A percentile compares a stretch with the other conserved stretches of the same genome.
phyloP scores from a whole-genome alignment of 2,888 invertebrate genomes.

The Tyria jacobaeae region DNA sequence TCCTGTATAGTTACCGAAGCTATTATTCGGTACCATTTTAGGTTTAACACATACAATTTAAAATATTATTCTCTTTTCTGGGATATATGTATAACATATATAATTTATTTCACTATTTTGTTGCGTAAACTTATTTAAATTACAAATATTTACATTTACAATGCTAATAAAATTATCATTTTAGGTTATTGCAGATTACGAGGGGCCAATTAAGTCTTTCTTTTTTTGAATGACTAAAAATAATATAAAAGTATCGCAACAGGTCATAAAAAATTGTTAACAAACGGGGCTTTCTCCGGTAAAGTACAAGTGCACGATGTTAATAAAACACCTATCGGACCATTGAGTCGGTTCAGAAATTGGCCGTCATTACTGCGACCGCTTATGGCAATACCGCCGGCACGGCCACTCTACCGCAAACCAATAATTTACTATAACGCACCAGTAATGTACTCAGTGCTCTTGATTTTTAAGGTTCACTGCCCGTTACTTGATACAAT shows the following conservation, averaged over 20 bases:
- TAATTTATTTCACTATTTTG: slow-evolving; percentile 12
- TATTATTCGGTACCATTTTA: neutral
- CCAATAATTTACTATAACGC: slow-evolving; percentile 68
- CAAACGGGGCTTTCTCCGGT: slow-evolving; percentile 44
- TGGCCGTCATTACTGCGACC: slow-evolving; percentile 69
- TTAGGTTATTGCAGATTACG: slow-evolving; percentile 30
- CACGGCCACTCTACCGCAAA: slow-evolving; percentile 60
- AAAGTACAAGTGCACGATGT: slow-evolving; percentile 32
- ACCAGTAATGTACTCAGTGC: slow-evolving; percentile 65
- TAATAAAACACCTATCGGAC: slow-evolving; percentile 54
- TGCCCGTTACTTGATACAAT: slow-evolving; percentile 42
- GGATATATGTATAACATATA: slow-evolving; percentile 3
- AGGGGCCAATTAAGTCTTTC: slow-evolving; percentile 19
- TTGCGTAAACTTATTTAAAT: slow-evolving; percentile 22
- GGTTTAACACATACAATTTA: neutral
- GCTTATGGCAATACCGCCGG: slow-evolving; percentile 62
- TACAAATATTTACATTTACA: slow-evolving; percentile 26
- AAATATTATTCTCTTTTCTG: neutral
- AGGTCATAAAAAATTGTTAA: slow-evolving; percentile 25
- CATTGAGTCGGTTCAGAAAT: slow-evolving; percentile 65
- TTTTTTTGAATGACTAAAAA: slow-evolving; percentile 27
- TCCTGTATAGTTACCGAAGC: neutral
- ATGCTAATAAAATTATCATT: slow-evolving; percentile 30
- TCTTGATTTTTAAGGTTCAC: slow-evolving; percentile 57
- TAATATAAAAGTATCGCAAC: slow-evolving; percentile 31